Percentiles rank a stretch among this genome's conserved stretches.
These are phyloP conservation scores for Choloepus didactylus DNA, from an alignment of 2,797 vertebrate genomes.

Conservation along the genomic window DNA sequence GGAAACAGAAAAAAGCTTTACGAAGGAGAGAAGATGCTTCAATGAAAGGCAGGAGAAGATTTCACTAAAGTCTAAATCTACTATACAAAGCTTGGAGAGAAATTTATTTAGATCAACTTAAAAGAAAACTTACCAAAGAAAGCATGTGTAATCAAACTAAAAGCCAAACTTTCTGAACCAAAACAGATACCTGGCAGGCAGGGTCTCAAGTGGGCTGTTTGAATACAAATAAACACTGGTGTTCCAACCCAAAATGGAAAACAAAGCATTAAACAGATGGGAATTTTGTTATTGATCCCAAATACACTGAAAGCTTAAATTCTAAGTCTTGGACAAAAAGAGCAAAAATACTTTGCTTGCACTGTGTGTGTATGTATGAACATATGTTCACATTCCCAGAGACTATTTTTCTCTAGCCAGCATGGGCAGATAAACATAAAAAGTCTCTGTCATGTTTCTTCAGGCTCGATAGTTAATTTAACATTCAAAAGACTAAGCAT, in stretches of 20 bases:
- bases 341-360: constrained; percentile 2
- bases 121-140: background rate
- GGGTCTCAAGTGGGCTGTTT: background rate
- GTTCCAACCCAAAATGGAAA: background rate
- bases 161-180: constrained; percentile 25
- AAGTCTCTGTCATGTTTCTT: constrained; percentile 53
- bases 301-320: constrained; percentile 35
- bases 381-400: background rate
- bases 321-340: constrained; percentile 46
- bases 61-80: background rate
- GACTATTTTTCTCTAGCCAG: background rate
- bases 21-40: background rate
- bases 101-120: background rate
- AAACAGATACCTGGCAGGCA: background rate
- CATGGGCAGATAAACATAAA: background rate
- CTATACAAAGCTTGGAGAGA: background rate
- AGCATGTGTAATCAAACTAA: background rate
- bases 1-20: background rate
- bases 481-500: constrained; percentile 28
- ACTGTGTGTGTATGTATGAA: background rate
- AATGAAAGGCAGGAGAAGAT: background rate
- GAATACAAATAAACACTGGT: background rate
- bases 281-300: background rate
- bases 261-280: background rate
- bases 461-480: constrained; percentile 15